A percentile compares a stretch with the other conserved stretches of the same genome.
phyloP scores from a whole-genome alignment of 2,797 vertebrate species.

The Xiphorhynchus erythropygius region DNA sequence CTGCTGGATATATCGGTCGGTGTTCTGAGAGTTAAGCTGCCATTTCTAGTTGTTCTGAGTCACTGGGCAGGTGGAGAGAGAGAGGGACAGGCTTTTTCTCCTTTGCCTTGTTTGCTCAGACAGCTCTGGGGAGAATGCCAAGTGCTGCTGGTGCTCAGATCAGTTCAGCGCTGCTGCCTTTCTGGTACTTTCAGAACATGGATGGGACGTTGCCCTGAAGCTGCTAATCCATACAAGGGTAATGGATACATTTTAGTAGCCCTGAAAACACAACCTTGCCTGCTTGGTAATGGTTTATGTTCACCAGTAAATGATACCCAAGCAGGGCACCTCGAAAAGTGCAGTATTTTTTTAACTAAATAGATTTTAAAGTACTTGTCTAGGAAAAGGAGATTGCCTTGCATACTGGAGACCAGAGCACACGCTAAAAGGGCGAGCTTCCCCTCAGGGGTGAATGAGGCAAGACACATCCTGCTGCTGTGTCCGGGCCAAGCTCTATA shows the following conservation, averaged over 20 bases:
- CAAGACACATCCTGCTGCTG: neutral
- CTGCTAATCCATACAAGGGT: slow-evolving; percentile 16
- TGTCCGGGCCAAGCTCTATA: neutral
- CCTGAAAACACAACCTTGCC: neutral
- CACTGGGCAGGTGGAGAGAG: slow-evolving; percentile 49
- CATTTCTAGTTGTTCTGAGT: slow-evolving; percentile 59
- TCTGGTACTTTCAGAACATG: slow-evolving; percentile 23
- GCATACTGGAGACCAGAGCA: neutral
- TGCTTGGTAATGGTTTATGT: neutral
- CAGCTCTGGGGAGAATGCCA: slow-evolving; percentile 48
- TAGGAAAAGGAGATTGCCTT: neutral
- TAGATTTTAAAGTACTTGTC: neutral
- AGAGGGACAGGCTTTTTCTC: slow-evolving; percentile 21
- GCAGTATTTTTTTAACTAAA: neutral
- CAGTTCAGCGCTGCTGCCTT: neutral
- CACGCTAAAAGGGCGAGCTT: neutral
- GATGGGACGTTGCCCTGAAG: slow-evolving; percentile 11
- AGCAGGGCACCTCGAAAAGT: neutral
- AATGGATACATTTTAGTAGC: neutral
- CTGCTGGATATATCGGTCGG: neutral
- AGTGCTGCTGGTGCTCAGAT: neutral
- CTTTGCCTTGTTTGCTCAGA: slow-evolving; percentile 59
- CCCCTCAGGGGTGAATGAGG: neutral
- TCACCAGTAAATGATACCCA: neutral
- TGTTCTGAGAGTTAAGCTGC: slow-evolving; percentile 33